Evolutionary conservation across 2,888 invertebrate genomes (phyloP).

Genomic region (Mythimna pallens): DNA sequence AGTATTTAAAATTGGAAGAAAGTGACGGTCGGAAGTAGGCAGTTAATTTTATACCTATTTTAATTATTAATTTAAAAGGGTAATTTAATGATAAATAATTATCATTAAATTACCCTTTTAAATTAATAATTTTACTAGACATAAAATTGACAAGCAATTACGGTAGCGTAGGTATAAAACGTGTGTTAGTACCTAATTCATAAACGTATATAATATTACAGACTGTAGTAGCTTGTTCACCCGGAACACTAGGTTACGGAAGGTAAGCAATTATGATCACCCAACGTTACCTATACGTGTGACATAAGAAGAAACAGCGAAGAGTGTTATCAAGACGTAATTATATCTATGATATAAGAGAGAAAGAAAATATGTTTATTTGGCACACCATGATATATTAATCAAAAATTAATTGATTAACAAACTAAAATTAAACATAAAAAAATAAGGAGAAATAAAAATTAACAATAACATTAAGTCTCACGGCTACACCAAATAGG

Average conservation of each 20-base stretch:
- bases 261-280: constrained; percentile 45
- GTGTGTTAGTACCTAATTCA: not conserved
- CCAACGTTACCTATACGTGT: constrained; percentile 40
- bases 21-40: not conserved
- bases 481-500: no score
- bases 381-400: no score
- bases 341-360: constrained; percentile 1
- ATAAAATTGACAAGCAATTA: not conserved
- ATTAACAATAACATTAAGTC: no score
- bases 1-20: not conserved
- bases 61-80: no score
- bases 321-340: constrained; percentile 50
- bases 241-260: constrained; percentile 24
- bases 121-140: not conserved
- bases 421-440: no score
- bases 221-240: not conserved
- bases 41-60: not conserved
- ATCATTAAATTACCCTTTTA: not conserved
- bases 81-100: no score
- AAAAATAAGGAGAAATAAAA: no score
- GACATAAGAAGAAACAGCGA: constrained; percentile 51
- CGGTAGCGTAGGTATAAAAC: not conserved
- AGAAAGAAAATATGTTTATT: no score
- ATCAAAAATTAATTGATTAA: no score
- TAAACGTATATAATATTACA: not conserved